Base-by-base conservation (phyloP, 2,113 vertebrate species). In the Chionomys nivalis region DNA sequence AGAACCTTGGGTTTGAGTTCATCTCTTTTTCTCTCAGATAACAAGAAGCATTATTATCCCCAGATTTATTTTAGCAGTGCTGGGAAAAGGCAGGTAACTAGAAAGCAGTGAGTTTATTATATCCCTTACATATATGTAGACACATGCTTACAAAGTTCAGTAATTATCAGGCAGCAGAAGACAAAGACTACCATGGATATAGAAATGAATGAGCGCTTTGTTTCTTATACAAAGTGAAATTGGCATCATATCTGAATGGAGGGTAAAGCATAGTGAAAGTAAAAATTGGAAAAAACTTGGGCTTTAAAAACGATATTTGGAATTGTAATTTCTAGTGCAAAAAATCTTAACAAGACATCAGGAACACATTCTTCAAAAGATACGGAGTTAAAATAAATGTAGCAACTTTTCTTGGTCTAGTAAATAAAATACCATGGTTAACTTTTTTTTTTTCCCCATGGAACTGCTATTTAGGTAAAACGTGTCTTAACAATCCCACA, bases 391-490 rank as follows among this genome's bases (percentile, higher is more conserved):
- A 93, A 95, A 87, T 96, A 78, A 94, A 94, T 81, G 81, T 31
- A 75, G 78, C 23, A 90, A 93, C 10, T 33, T 95, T 94, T 94
- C 82, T 63, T 66, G 70, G 73, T 65, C 88, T 92, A 95, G 89
- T 75, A 81, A 96, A 68, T 68, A 86, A 21, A 89, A 82, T 79
- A 52, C 9, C 66, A 86, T 26, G 81, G 70, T 68, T 94, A 81
- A 58, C n/a, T 52, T 72, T 97, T 52, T 95, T 52, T 95, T 49
- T 55, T 55, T 93, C 1, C 55, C 44, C 21, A 85, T 55, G 13
- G 77, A 89, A 68, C 28, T 82, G 52, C 58, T 94, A 90, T 90
- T 94, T 68, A 85, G 61, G 39, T 89, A 94, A 87, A 94, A 95
- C n/a, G 12, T 2, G 52, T 83, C 89, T 96, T 93, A 70, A 93